Percentiles rank a stretch among this genome's conserved stretches.
phyloP scores from a whole-genome alignment of 2,113 vertebrate genomes.

The Cryptomyrus ogoouensis region DNA sequence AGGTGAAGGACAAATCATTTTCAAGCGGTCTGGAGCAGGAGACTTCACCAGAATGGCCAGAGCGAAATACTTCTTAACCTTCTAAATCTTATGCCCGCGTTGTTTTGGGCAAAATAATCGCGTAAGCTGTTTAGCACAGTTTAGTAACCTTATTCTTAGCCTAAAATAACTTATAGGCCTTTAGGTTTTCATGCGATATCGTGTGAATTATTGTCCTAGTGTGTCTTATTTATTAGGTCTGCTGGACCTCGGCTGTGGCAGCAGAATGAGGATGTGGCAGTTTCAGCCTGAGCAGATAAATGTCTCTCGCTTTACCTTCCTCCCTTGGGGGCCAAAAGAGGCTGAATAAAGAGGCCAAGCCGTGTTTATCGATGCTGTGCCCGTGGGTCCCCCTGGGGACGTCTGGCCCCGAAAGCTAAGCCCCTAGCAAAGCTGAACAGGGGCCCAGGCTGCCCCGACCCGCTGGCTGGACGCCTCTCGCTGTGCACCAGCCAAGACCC shows the following conservation, averaged over 20 bases:
- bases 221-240: neutral
- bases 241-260: neutral
- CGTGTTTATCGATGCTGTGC: neutral
- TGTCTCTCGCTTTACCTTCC: neutral
- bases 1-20: neutral
- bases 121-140: neutral
- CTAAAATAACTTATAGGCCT: conserved; percentile 22
- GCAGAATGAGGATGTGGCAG: neutral
- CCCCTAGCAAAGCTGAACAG: neutral
- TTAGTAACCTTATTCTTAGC: neutral
- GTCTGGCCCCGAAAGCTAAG: neutral
- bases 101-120: neutral
- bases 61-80: neutral
- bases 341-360: neutral
- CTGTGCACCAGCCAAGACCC: neutral
- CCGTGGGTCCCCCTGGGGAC: neutral
- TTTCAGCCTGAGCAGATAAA: neutral
- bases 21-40: neutral
- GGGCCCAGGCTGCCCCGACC: neutral
- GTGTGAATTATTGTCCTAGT: conserved; percentile 33
- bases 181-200: conserved; percentile 4
- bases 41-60: neutral
- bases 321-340: neutral
- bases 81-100: neutral
- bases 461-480: neutral